Base-by-base conservation (phyloP, 2,888 invertebrate species). In the Steinernema carpocapsae region DNA sequence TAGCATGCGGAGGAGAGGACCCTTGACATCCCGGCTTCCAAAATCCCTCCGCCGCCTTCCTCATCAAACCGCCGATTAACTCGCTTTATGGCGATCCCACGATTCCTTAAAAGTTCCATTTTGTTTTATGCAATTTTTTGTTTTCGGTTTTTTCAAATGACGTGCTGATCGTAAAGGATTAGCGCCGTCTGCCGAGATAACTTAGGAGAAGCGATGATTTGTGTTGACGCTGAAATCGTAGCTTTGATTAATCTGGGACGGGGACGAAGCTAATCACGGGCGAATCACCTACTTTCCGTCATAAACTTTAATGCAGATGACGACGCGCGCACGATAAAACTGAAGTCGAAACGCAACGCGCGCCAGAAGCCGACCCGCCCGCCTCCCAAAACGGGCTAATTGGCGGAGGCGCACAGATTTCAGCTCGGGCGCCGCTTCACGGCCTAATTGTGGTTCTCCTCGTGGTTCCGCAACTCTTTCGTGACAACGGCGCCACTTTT, bases 301-400 rank as follows among this genome's bases (percentile, higher is more conserved):
- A 64, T 64, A 64, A 64, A 64, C 64, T 64, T 64, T 64, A 29
- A 64, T 64, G 64, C 64, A 26, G 19, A 56, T 19, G 56, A 56
- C 4, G 26, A 26, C 24, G 26, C 26, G 64, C 32, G 17, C 64
- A 12, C 64, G 32, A 24, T 19, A 17, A 14, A 64, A 17, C 64
- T 32, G 14, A 19, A 48, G 17, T 48, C 48, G 48, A 19, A 32
- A 32, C 14, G 64, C 14, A 17, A 14, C 37, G 26, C 19, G 22
- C 29, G 19, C 14, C 43, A 14, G 56, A 56, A 56, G 56, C 26
- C 37, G 37, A 10, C 37, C n/a, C 4, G 37, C 3, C 37, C 37
- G 37, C 37, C 37, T 37, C 17, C 64, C 64, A 3, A 29, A 64
- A 32, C 64, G 19, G 37, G 64, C 64, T 26, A 64, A 64, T 64